A percentile compares a stretch with the other conserved stretches of the same genome.
These are phyloP conservation scores for Melanotaenia duboulayi DNA, from an alignment of 2,113 vertebrate species.

Conservation along the genomic window DNA sequence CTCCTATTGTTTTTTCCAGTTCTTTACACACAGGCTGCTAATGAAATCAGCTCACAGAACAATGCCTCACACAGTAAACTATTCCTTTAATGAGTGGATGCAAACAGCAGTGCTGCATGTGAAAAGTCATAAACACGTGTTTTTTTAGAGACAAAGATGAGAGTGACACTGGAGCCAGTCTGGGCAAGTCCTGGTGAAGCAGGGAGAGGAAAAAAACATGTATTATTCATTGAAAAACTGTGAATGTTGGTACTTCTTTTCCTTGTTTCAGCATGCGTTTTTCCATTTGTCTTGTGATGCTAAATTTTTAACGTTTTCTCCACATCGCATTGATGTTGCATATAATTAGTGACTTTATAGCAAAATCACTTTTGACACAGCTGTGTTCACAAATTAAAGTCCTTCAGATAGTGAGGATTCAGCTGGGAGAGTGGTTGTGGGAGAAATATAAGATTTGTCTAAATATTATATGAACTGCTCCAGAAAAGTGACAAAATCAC, in stretches of 20 bases:
- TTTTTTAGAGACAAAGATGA: constrained; percentile 50
- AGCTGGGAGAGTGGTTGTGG: constrained; percentile 88
- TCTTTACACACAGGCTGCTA: constrained; percentile 49
- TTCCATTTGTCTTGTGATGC: constrained; percentile 94
- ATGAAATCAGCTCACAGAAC: constrained; percentile 62
- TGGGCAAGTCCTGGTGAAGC: constrained; percentile 50
- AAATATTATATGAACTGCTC: constrained; percentile 93
- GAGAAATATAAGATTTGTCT: constrained; percentile 87
- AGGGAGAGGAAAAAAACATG: constrained; percentile 85
- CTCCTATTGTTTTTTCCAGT: constrained; percentile 47
- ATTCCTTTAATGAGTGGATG: constrained; percentile 56
- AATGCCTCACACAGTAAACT: constrained; percentile 48
- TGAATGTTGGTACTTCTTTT: constrained; percentile 90
- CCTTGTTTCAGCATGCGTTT: constrained; percentile 92
- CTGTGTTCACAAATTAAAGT: constrained; percentile 93
- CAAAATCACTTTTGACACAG: constrained; percentile 97
- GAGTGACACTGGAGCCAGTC: constrained; percentile 58
- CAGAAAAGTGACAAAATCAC: constrained; percentile 95
- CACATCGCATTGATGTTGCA: constrained; percentile 95
- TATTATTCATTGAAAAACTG: constrained; percentile 95
- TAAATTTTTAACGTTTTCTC: constrained; percentile 97
- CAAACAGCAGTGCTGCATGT: constrained; percentile 45
- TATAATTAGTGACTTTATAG: constrained; percentile 97
- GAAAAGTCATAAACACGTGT: constrained; percentile 55
- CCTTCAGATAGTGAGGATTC: constrained; percentile 91